Evolutionary conservation across 2,797 vertebrate species (phyloP), one percentile per base, ranked within the genome.

Genomic region (Tapirus indicus): DNA sequence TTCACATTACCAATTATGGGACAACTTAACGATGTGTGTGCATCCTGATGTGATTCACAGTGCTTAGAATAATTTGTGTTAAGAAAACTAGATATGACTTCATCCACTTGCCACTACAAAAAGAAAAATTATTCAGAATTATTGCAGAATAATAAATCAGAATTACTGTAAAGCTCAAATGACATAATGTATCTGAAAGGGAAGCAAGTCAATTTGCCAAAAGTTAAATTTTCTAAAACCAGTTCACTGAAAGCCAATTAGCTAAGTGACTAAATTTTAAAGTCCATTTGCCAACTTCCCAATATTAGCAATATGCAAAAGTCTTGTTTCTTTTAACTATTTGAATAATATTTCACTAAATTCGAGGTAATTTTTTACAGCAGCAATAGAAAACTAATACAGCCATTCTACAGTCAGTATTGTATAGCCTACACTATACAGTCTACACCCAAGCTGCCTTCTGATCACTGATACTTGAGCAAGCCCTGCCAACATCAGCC

Each of bases 101-200:
- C 14, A 58, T 25, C 9, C 35, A 90, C 44, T 88, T 88, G 27
- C 49, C 56, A 92, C 23, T 74, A 86, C 29, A 96, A 91, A 95
- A 85, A 77, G 68, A 95, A 95, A 29, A 95, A 72, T 35, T 93
- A 89, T 60, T 93, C 21, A 89, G 41, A 97, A 79, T 91, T 84
- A 93, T 20, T 96, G 27, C 60, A 82, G 25, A 80, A 54, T 78
- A 78, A 52, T 74, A 94, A 54, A 94, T 96, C 56, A 64, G 78
- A 93, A 93, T 91, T 92, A 79, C 86, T 89, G 68, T 64, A 95
- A 97, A 96, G 68, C 41, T 82, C 60, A 95, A 92, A 83, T 91
- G 38, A 66, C 64, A 75, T 80, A 52, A 93, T 66, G 11, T 49
- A 79, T 87, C 71, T 80, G 49, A 94, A 90, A 85, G 38, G 23